These are phyloP conservation scores for Phalloptychus januarius DNA, from an alignment of 2,797 vertebrate species.

Conservation along the genomic window DNA sequence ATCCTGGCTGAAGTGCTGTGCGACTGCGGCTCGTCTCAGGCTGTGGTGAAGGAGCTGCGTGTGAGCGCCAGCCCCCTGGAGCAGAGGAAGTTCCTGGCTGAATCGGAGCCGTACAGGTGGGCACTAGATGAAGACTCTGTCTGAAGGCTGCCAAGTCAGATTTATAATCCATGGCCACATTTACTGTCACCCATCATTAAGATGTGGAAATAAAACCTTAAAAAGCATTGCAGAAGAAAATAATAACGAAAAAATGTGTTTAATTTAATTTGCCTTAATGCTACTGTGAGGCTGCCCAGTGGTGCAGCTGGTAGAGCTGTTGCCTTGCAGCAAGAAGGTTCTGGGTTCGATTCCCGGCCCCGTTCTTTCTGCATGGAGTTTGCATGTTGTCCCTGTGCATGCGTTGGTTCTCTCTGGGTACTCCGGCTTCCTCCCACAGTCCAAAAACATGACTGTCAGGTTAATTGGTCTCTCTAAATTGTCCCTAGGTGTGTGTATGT, in stretches of 20 bases:
- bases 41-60: slow-evolving; percentile 92
- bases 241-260: not conserved
- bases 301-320: too few relatives aligned
- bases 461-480: too few relatives aligned
- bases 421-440: too few relatives aligned
- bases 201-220: not conserved
- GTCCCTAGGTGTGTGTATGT: too few relatives aligned
- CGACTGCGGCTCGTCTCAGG: slow-evolving; percentile 90
- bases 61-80: slow-evolving; percentile 89
- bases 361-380: too few relatives aligned
- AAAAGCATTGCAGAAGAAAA: not conserved
- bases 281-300: too few relatives aligned
- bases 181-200: not conserved
- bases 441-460: too few relatives aligned
- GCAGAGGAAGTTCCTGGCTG: slow-evolving; percentile 91
- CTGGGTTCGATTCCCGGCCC: too few relatives aligned
- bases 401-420: too few relatives aligned
- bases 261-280: not conserved
- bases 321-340: too few relatives aligned
- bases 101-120: slow-evolving; percentile 93
- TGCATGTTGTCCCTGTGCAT: too few relatives aligned
- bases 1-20: slow-evolving; percentile 92
- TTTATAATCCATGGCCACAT: not conserved
- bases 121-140: not conserved
- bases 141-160: not conserved